phyloP scores from a whole-genome alignment of 2,888 invertebrate species.

The Calliphora vomitoria region DNA sequence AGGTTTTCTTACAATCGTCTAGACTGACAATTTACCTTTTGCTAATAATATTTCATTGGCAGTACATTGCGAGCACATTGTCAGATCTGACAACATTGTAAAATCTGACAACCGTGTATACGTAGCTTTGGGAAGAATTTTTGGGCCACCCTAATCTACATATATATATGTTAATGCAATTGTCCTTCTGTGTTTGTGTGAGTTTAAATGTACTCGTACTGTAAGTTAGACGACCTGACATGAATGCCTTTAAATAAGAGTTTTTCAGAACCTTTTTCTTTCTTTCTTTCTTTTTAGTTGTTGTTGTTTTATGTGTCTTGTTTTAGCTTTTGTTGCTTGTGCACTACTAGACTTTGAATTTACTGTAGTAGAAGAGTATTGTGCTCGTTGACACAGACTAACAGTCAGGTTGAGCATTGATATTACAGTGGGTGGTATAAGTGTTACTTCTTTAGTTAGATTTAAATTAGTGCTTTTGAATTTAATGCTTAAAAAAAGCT shows the following conservation, averaged over 20 bases:
- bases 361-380: constrained; percentile 62
- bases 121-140: too few relatives aligned
- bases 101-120: too few relatives aligned
- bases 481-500: too few relatives aligned
- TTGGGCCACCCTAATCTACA: too few relatives aligned
- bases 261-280: constrained; percentile 60
- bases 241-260: constrained; percentile 69
- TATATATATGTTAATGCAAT: neutral
- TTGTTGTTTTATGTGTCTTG: constrained; percentile 47
- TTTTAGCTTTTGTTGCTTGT: constrained; percentile 47
- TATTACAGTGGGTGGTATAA: constrained; percentile 41
- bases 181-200: constrained; percentile 9
- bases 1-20: too few relatives aligned
- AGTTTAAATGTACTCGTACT: constrained; percentile 30
- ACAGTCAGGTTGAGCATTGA: constrained; percentile 60
- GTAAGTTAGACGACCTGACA: constrained; percentile 67
- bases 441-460: neutral
- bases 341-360: constrained; percentile 66
- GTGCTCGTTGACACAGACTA: constrained; percentile 64
- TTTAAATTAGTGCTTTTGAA: too few relatives aligned
- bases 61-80: too few relatives aligned
- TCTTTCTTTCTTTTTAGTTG: neutral
- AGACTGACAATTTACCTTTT: too few relatives aligned
- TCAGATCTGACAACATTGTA: too few relatives aligned
- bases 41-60: too few relatives aligned